Evolutionary conservation across 2,888 invertebrate species (phyloP).

Genomic region (Herminia tarsipennalis): DNA sequence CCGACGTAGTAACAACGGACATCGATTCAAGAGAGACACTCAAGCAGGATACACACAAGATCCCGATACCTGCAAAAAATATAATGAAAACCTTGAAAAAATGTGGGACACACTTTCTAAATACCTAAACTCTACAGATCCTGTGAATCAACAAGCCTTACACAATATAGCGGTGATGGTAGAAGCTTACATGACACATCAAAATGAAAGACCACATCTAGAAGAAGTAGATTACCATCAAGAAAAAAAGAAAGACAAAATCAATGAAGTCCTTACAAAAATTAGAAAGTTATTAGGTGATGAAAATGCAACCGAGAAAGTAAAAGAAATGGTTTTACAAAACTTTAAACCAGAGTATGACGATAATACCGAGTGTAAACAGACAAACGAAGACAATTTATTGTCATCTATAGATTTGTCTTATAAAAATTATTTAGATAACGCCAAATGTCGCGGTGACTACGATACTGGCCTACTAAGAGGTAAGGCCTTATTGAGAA

Average conservation of each 20-base stretch:
- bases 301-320: conserved; percentile 12
- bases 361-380: conserved; percentile 17
- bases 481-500: conserved; percentile 1
- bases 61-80: conserved; percentile 37
- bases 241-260: conserved; percentile 20
- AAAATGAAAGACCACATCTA: conserved; percentile 15
- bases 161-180: conserved; percentile 44
- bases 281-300: conserved; percentile 20
- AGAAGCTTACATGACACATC: conserved; percentile 39
- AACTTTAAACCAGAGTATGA: conserved; percentile 25
- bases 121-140: conserved; percentile 16
- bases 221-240: neutral
- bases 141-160: conserved; percentile 22
- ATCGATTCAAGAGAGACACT: conserved; percentile 22
- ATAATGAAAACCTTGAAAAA: conserved; percentile 39
- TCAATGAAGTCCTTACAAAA: conserved; percentile 12
- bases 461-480: conserved; percentile 8
- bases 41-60: conserved; percentile 37
- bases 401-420: conserved; percentile 20
- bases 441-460: conserved; percentile 16
- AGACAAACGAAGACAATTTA: conserved; percentile 23
- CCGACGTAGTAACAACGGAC: neutral
- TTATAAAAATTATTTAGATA: conserved; percentile 25
- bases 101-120: conserved; percentile 35
- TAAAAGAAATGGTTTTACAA: conserved; percentile 17